phyloP scores from a whole-genome alignment of 2,797 vertebrate species.

The Nannoperca obscura region DNA sequence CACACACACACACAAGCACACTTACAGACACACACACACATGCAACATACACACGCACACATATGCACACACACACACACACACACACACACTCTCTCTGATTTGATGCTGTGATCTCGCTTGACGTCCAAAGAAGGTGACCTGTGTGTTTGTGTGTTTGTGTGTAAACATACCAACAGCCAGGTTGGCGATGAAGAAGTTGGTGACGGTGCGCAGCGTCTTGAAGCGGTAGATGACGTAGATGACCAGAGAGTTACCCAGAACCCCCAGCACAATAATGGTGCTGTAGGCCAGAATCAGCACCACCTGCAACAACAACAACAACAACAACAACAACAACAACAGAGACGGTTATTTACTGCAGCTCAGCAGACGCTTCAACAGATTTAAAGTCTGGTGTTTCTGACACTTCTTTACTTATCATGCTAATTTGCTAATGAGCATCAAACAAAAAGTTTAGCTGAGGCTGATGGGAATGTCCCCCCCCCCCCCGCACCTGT shows the following conservation, averaged over 20 bases:
- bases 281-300: conserved; percentile 94
- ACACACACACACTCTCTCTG: not conserved
- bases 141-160: conserved; percentile 18
- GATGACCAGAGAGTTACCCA: conserved; percentile 95
- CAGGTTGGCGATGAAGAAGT: conserved; percentile 96
- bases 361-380: no score
- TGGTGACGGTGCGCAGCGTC: conserved; percentile 94
- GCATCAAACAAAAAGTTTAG: no score
- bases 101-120: not conserved
- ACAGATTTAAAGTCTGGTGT: no score
- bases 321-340: not conserved
- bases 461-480: no score
- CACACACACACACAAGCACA: conserved; percentile 8
- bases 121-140: not conserved
- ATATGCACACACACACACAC: no score
- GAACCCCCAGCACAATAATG: conserved; percentile 93
- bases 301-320: conserved; percentile 89
- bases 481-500: conserved; percentile 71
- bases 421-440: no score
- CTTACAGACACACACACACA: conserved; percentile 3
- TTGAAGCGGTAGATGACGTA: conserved; percentile 95
- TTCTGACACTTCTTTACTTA: no score
- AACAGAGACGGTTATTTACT: not conserved
- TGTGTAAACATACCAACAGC: conserved; percentile 83
- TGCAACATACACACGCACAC: not conserved